Percentiles rank a stretch among this genome's conserved stretches.
Conservation (phyloP, 2,113 vertebrate genomes). For the Forbesichthys papilliferus region DNA sequence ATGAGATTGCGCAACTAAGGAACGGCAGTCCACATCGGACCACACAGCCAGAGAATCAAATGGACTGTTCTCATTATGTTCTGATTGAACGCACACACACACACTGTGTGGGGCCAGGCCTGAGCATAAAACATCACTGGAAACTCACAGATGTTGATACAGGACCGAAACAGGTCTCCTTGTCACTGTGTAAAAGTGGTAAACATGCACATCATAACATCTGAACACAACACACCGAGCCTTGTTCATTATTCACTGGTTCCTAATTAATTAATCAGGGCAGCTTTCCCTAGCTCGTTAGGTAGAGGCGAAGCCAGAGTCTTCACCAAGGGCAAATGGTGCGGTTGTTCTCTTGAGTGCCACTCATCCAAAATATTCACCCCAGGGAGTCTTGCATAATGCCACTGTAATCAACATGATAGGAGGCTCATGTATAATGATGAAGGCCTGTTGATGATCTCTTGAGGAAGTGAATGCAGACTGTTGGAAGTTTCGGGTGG, state of each 20-base stretch:
- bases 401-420: constrained; percentile 8
- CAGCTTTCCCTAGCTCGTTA: constrained; percentile 23
- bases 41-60: background rate
- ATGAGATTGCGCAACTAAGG: too few relatives aligned
- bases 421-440: background rate
- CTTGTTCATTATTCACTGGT: constrained; percentile 67
- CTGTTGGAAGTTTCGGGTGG: background rate
- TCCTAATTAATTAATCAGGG: constrained; percentile 63
- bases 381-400: constrained; percentile 9
- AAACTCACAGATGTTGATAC: constrained; percentile 41
- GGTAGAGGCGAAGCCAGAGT: constrained; percentile 15
- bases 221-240: constrained; percentile 60
- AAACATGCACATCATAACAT: constrained; percentile 65
- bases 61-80: background rate
- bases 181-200: constrained; percentile 54
- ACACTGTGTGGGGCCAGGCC: background rate
- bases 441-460: background rate
- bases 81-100: background rate
- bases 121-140: constrained; percentile 67
- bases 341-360: constrained; percentile 1
- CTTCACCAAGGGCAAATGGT: constrained; percentile 4
- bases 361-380: constrained; percentile 1
- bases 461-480: background rate
- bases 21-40: too few relatives aligned
- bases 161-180: constrained; percentile 43